phyloP scores from a whole-genome alignment of 1,140 invertebrate species.

The Alviniconcha marisindica region DNA sequence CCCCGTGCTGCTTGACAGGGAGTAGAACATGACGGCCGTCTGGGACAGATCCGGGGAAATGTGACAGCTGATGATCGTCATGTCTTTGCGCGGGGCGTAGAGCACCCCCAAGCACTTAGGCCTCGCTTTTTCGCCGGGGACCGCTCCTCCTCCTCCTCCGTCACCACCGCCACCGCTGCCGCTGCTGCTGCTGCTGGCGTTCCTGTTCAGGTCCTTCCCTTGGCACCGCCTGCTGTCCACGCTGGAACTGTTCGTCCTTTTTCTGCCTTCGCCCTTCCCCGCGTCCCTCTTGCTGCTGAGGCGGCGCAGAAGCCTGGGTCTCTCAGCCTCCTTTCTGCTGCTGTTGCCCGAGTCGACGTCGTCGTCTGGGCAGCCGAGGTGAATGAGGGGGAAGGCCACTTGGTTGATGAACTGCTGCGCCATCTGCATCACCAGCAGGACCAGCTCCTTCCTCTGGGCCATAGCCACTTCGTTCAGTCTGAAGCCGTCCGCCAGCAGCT shows the following conservation, averaged over 20 bases:
- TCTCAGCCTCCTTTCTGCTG: neutral
- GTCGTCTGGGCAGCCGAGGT: neutral
- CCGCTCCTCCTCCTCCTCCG: neutral
- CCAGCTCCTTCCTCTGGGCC: slow-evolving; percentile 13
- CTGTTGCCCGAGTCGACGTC: too few species aligned
- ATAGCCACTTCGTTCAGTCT: slow-evolving; percentile 28
- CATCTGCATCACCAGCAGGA: slow-evolving; percentile 38
- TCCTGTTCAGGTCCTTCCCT: neutral
- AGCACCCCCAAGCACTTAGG: slow-evolving; percentile 35
- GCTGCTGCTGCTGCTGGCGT: neutral
- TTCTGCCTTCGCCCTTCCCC: neutral
- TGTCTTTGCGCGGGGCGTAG: slow-evolving; percentile 32
- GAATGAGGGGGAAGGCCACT: slow-evolving; percentile 39
- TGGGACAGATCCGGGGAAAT: slow-evolving; percentile 44
- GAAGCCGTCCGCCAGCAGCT: slow-evolving; percentile 22
- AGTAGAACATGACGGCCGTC: slow-evolving; percentile 45
- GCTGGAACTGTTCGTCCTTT: neutral
- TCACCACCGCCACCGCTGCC: neutral
- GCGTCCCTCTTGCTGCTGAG: slow-evolving; percentile 1
- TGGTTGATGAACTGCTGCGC: slow-evolving; percentile 30
- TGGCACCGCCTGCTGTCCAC: neutral
- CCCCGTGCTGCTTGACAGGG: neutral
- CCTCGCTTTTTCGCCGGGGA: neutral
- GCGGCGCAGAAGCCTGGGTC: neutral
- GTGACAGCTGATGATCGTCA: slow-evolving; percentile 48